Percentiles rank a stretch among this genome's conserved stretches.
Conservation (phyloP, 2,888 invertebrate genomes). For the Drosophila tanythrix region DNA sequence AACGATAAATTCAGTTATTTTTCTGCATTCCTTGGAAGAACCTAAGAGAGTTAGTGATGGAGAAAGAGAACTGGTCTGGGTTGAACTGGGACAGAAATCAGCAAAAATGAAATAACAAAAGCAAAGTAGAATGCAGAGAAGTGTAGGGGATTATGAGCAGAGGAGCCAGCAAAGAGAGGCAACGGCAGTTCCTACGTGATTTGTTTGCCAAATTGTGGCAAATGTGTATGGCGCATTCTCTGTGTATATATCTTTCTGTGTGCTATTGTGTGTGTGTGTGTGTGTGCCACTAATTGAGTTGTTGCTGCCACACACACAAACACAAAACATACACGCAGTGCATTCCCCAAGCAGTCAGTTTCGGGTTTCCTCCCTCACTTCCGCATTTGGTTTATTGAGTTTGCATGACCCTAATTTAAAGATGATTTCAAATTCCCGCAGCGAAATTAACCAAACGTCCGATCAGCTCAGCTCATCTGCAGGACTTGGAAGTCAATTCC, state of each 20-base stretch:
- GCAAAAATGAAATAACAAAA: slow-evolving; percentile 56
- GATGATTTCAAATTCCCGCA: slow-evolving; percentile 78
- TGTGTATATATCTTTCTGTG: neutral
- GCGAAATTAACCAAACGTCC: slow-evolving; percentile 73
- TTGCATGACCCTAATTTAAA: slow-evolving; percentile 79
- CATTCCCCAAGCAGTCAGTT: slow-evolving; percentile 13
- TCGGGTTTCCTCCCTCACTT: slow-evolving; percentile 4
- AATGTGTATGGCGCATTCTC: slow-evolving; percentile 51
- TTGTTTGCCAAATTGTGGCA: slow-evolving; percentile 76
- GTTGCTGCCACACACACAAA: slow-evolving; percentile 37
- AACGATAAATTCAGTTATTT: slow-evolving; percentile 48
- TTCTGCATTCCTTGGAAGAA: slow-evolving; percentile 7
- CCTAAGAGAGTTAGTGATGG: slow-evolving; percentile 1
- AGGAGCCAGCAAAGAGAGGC: slow-evolving; percentile 7
- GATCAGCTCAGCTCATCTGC: slow-evolving; percentile 42
- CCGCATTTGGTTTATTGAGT: slow-evolving; percentile 72
- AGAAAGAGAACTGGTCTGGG: neutral
- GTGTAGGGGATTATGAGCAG: neutral
- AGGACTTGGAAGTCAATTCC: slow-evolving; percentile 17
- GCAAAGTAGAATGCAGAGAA: slow-evolving; percentile 22
- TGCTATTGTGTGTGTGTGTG: slow-evolving; percentile 26
- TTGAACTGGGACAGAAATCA: slow-evolving; percentile 34
- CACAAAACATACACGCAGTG: slow-evolving; percentile 21
- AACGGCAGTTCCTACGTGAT: slow-evolving; percentile 65
- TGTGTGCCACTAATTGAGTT: slow-evolving; percentile 52